A percentile compares a stretch with the other conserved stretches of the same genome.
Evolutionary conservation across 2,797 vertebrate species (phyloP).

Genomic region (Arremon aurantiirostris): DNA sequence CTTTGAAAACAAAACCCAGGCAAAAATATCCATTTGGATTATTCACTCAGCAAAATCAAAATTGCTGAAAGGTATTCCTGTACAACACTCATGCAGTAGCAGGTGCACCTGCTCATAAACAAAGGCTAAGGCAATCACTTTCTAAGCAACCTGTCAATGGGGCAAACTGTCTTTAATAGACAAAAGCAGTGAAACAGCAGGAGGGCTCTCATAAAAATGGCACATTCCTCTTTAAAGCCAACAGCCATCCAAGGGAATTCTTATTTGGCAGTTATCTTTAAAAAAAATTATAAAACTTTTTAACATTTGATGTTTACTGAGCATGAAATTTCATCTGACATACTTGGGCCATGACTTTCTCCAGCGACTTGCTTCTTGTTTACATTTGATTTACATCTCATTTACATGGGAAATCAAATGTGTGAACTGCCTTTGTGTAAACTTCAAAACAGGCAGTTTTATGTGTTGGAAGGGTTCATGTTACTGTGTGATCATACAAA

Average conservation of each 20-base stretch:
- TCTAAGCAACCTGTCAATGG: neutral
- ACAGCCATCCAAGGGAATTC: neutral
- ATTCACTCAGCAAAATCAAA: neutral
- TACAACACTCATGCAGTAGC: neutral
- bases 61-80: neutral
- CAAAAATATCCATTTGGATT: neutral
- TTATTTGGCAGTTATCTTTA: neutral
- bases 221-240: neutral
- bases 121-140: slow-evolving; percentile 35
- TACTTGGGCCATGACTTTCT: neutral
- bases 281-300: slow-evolving; percentile 13
- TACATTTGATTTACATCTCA: slow-evolving; percentile 12
- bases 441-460: neutral
- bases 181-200: slow-evolving; percentile 36
- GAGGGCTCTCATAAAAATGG: slow-evolving; percentile 24
- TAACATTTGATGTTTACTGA: neutral
- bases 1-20: neutral
- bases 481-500: neutral
- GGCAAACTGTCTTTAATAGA: slow-evolving; percentile 47
- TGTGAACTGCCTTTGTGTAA: neutral
- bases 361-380: neutral
- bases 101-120: neutral
- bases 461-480: neutral
- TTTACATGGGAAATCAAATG: slow-evolving; percentile 10
- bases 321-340: neutral